A percentile compares a stretch with the other conserved stretches of the same genome.
phyloP scores from a whole-genome alignment of 30 jellyfish, hydroid and myxozoan genomes.

The Nemopilema nomurai region DNA sequence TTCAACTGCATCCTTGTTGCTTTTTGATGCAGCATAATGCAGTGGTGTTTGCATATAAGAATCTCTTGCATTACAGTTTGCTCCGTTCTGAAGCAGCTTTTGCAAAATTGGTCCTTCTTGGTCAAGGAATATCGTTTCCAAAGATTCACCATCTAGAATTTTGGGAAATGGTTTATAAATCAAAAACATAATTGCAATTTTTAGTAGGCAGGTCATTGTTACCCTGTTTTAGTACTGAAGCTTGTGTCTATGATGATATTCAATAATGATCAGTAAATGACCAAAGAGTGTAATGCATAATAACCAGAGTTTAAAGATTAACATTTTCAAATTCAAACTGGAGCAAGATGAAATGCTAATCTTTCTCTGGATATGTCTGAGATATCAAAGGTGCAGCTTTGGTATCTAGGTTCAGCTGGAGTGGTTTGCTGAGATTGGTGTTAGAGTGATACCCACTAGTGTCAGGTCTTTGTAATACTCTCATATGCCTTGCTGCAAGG shows the following conservation, averaged over 20 bases:
- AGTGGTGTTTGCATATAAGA: conserved; percentile 74
- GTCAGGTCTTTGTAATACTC: not conserved
- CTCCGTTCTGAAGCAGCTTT: conserved; percentile 43
- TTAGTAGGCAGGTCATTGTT: not conserved
- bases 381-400: too few species aligned
- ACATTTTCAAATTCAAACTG: too few species aligned
- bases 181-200: not conserved
- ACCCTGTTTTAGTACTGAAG: not conserved
- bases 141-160: not conserved
- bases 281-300: too few species aligned
- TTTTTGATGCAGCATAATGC: conserved; percentile 72
- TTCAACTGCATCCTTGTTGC: conserved; percentile 51
- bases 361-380: too few species aligned
- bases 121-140: not conserved
- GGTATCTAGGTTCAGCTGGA: too few species aligned
- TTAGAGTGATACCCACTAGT: not conserved
- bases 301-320: too few species aligned
- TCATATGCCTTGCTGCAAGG: conserved; percentile 69
- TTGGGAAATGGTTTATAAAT: not conserved
- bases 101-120: conserved; percentile 5
- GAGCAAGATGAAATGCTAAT: too few species aligned
- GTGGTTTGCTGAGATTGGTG: too few species aligned
- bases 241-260: too few species aligned
- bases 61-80: conserved; percentile 73
- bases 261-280: too few species aligned